Conservation (phyloP, 2,888 invertebrate species). For the Pseudoips prasinana region DNA sequence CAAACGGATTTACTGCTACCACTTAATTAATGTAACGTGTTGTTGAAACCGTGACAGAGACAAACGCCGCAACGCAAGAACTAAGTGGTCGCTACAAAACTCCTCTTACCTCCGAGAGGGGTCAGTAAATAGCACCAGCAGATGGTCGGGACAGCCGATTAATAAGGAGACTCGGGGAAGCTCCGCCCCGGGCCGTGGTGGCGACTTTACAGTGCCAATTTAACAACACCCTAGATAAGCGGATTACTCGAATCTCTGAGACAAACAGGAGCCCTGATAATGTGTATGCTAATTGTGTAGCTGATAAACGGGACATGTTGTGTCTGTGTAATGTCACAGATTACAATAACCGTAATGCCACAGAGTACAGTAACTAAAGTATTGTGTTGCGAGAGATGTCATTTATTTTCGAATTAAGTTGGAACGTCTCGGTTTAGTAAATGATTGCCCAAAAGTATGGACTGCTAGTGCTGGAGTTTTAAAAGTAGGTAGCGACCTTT, state of each 20-base stretch:
- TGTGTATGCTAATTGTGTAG: slow-evolving; percentile 46
- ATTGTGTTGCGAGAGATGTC: no score
- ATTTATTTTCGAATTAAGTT: no score
- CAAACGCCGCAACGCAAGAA: slow-evolving; percentile 50
- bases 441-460: no score
- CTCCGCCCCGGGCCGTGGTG: slow-evolving; percentile 58
- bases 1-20: slow-evolving; percentile 18
- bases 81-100: slow-evolving; percentile 52
- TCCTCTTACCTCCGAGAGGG: slow-evolving; percentile 56
- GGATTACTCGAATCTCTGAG: slow-evolving; percentile 58
- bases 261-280: slow-evolving; percentile 47
- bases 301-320: slow-evolving; percentile 19
- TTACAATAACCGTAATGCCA: no score
- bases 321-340: no score
- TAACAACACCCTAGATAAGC: slow-evolving; percentile 62
- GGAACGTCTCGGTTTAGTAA: no score
- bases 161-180: slow-evolving; percentile 58
- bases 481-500: no score
- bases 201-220: slow-evolving; percentile 60
- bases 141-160: slow-evolving; percentile 80
- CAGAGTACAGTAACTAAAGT: no score
- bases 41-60: slow-evolving; percentile 39
- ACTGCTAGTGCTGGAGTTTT: no score
- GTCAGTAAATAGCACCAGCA: slow-evolving; percentile 71
- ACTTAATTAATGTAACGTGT: slow-evolving; percentile 32